A percentile compares a stretch with the other conserved stretches of the same genome.
These are phyloP conservation scores for Metridium senile DNA, from an alignment of 92 coral and sea anemone species.

Conservation along the genomic window DNA sequence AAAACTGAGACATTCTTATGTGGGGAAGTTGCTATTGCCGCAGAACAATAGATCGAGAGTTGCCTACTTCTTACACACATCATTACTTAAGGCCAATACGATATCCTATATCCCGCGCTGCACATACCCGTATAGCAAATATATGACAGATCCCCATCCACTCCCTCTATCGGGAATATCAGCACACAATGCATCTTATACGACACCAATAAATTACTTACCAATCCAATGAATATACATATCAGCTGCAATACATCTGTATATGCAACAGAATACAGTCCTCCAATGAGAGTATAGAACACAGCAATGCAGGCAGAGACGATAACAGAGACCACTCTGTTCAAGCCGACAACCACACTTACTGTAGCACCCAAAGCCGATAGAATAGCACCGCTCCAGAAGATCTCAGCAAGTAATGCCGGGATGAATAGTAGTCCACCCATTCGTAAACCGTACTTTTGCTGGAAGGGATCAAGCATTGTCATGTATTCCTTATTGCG, in stretches of 20 bases:
- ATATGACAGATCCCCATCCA: no score
- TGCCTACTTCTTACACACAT: no score
- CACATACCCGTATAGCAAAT: no score
- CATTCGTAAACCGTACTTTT: constrained; percentile 86
- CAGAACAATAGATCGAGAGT: no score
- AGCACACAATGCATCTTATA: no score
- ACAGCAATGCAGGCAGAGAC: constrained; percentile 81
- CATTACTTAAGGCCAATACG: no score
- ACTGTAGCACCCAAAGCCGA: constrained; percentile 95
- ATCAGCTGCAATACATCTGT: constrained; percentile 88
- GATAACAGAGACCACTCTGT: constrained; percentile 61
- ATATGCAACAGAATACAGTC: constrained; percentile 89
- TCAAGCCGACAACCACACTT: constrained; percentile 75
- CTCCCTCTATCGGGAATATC: no score
- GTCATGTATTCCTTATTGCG: constrained; percentile 80
- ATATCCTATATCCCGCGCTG: no score
- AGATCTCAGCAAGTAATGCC: constrained; percentile 88
- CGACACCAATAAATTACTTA: no score
- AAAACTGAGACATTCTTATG: no score
- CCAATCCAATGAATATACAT: constrained; percentile 90
- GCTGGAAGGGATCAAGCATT: constrained; percentile 92
- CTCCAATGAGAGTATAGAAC: constrained; percentile 91
- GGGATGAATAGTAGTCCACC: constrained; percentile 93
- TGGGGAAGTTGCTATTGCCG: no score
- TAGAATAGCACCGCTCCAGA: constrained; percentile 90